Evolutionary conservation across 2,797 vertebrate genomes (phyloP), one percentile per base, ranked within the genome.

Genomic region (Carapus acus): DNA sequence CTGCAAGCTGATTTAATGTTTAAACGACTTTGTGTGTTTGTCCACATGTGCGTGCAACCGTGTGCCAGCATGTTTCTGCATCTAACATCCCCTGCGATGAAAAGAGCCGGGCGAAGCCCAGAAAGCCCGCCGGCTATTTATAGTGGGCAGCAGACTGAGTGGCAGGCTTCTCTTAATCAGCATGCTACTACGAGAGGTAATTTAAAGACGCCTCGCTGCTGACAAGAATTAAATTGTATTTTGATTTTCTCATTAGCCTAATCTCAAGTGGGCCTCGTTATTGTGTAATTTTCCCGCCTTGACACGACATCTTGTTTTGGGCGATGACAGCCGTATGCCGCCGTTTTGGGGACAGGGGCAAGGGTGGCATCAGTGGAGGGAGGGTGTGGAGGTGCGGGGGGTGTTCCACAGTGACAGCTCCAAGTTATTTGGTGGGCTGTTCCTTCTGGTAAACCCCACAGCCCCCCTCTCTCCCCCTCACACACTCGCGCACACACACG

Each of bases 231-330:
- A 88, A 89, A 90, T 89, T 88, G 88, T 88, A 85, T 90, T 90
- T 88, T 86, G 86, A 88, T 90, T 89, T 88, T 91, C 88, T 91
- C 88, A 91, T 90, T 89, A 90, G 88, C 87, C 88, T 88, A 88
- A 89, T 89, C 88, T 90, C 88, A 80, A 88, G 88, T 85, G 88
- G 83, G 85, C 79, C 89, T 91, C 81, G 88, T 91, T 90, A 91
- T 87, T 87, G 86, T 88, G 84, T 87, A 87, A 87, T 88, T 88
- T 90, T 83, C 85, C 83, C 68, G 74, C 81, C 56, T 77, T 85
- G 88, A 90, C 87, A 89, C 74, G 81, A 88, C 85, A 86, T 88
- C 85, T 88, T 83, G 84, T 89, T 88, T 84, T 79, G 83, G 82
- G 77, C 81, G 76, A 65, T 90, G 88, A 90, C 87, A 89, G 88